These are phyloP conservation scores for Blennius ocellaris DNA, from an alignment of 2,113 vertebrate genomes.

Conservation along the genomic window DNA sequence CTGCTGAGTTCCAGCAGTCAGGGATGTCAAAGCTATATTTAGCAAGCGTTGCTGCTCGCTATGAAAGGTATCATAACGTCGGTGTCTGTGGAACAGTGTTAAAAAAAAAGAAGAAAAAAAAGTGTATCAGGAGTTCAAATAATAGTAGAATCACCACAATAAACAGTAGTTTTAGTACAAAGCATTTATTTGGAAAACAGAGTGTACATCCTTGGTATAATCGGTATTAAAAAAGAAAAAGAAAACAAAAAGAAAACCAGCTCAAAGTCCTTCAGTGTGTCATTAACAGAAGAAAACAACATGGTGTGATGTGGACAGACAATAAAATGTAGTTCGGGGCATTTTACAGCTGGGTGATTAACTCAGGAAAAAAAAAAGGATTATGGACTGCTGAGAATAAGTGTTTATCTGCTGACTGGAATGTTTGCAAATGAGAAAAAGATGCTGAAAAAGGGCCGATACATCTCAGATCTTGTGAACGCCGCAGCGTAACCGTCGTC, in stretches of 20 bases:
- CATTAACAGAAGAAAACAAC: slow-evolving; percentile 11
- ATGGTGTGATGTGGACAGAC: slow-evolving; percentile 32
- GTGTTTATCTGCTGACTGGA: neutral
- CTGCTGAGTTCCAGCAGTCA: slow-evolving; percentile 48
- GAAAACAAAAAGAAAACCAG: too few relatives aligned
- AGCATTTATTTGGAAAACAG: slow-evolving; percentile 70
- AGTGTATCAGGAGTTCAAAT: too few relatives aligned
- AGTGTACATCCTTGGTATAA: slow-evolving; percentile 33
- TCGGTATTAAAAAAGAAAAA: slow-evolving; percentile 37
- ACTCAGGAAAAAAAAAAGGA: slow-evolving; percentile 8
- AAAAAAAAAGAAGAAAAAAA: too few relatives aligned
- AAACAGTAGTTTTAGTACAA: slow-evolving; percentile 41
- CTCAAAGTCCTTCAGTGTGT: slow-evolving; percentile 56
- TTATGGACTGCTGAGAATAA: slow-evolving; percentile 4
- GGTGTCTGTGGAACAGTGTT: too few relatives aligned
- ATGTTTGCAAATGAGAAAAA: slow-evolving; percentile 12
- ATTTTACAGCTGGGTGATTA: slow-evolving; percentile 9
- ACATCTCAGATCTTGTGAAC: slow-evolving; percentile 5
- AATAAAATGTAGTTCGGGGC: slow-evolving; percentile 15
- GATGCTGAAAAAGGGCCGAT: slow-evolving; percentile 8
- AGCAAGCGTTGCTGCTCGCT: slow-evolving; percentile 28
- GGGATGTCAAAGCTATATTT: slow-evolving; percentile 62
- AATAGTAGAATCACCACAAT: neutral
- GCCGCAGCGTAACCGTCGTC: slow-evolving; percentile 1
- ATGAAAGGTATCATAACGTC: too few relatives aligned